Percentiles rank a stretch among this genome's conserved stretches.
These are phyloP conservation scores for human (Homo sapiens) DNA, from an alignment of 2,113 vertebrate genomes.

Conservation along the genomic window DNA sequence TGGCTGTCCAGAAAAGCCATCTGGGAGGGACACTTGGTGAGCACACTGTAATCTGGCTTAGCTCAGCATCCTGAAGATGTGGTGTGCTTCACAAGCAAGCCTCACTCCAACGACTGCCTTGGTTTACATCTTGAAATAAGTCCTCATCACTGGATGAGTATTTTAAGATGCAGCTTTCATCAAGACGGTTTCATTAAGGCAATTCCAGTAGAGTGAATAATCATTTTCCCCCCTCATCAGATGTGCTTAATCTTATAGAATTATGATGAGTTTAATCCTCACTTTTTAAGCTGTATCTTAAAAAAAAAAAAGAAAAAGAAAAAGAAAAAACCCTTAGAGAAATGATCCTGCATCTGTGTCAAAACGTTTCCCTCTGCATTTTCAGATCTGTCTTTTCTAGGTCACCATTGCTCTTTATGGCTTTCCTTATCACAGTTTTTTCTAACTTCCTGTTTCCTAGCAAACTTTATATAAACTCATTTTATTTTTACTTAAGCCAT, in stretches of 20 bases:
- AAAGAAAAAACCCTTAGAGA: neutral
- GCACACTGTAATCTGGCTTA: neutral
- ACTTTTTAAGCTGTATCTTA: neutral
- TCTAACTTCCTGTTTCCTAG: slow-evolving; percentile 78
- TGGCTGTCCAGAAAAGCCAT: neutral
- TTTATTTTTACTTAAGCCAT: slow-evolving; percentile 66
- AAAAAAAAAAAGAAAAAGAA: neutral
- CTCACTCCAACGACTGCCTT: neutral
- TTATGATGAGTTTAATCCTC: slow-evolving; percentile 45
- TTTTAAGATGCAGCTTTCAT: slow-evolving; percentile 74
- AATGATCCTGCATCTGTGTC: neutral
- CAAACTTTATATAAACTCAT: slow-evolving; percentile 70
- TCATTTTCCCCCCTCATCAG: slow-evolving; percentile 53
- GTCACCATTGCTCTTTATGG: slow-evolving; percentile 68
- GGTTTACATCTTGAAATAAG: slow-evolving; percentile 67
- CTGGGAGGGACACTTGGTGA: neutral
- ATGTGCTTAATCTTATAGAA: slow-evolving; percentile 66
- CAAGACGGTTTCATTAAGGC: slow-evolving; percentile 62
- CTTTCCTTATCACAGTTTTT: slow-evolving; percentile 67
- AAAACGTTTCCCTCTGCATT: slow-evolving; percentile 58
- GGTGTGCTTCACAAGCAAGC: neutral
- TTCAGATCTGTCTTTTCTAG: slow-evolving; percentile 78
- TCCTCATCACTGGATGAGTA: slow-evolving; percentile 55
- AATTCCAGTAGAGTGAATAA: slow-evolving; percentile 57
- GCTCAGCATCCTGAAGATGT: neutral